Evolutionary conservation across 2,113 vertebrate genomes (phyloP).

Genomic region (Capreolus pygargus): DNA sequence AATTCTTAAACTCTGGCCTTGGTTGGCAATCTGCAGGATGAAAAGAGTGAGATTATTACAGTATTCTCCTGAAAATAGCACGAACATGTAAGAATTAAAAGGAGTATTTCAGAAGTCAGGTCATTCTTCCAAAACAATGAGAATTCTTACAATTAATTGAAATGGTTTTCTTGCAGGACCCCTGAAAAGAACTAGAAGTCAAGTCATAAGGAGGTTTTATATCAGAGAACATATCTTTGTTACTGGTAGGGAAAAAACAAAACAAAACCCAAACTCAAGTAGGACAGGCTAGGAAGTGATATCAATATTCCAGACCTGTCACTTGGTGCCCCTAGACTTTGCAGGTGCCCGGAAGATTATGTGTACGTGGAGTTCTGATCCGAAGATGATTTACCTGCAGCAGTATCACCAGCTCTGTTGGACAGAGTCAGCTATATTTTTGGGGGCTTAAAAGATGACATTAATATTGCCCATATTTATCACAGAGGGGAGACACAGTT

Average conservation of each 20-base stretch:
- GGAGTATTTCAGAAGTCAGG: not conserved
- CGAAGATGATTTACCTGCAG: not conserved
- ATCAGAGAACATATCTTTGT: not conserved
- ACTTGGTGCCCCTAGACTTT: not conserved
- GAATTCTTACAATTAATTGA: not conserved
- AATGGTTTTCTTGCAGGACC: not conserved
- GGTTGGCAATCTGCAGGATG: not conserved
- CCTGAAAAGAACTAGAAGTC: not conserved
- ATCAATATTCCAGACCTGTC: not conserved
- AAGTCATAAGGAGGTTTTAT: not conserved
- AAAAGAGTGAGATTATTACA: not conserved
- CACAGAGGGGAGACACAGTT: not conserved
- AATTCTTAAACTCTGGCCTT: not conserved
- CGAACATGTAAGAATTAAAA: not conserved
- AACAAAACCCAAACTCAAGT: not conserved
- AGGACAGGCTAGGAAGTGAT: not conserved
- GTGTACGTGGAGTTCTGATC: not conserved
- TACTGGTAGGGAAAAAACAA: not conserved
- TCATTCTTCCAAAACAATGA: not conserved
- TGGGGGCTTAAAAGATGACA: not conserved
- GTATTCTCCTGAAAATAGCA: not conserved
- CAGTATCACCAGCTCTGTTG: conserved; percentile 10
- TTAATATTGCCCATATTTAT: conserved; percentile 50
- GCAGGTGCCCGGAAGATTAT: not conserved
- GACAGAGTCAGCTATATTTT: conserved; percentile 37